Percentiles rank a stretch among this genome's conserved stretches.
These are phyloP conservation scores for Strigops habroptila DNA, from an alignment of 2,113 vertebrate genomes.

Conservation along the genomic window DNA sequence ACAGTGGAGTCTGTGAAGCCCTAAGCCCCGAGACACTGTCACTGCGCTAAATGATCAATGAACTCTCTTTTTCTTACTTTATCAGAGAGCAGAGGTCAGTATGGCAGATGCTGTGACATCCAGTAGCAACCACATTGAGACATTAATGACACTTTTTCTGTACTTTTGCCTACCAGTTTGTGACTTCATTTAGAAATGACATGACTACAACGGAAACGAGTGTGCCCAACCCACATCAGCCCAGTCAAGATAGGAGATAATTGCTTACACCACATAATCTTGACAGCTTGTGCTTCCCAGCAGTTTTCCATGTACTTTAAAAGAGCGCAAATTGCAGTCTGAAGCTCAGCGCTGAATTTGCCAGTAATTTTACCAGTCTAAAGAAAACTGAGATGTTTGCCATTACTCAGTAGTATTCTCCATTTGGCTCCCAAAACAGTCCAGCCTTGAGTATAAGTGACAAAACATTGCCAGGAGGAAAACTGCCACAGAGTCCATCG, in stretches of 20 bases:
- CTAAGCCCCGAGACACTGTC: not conserved
- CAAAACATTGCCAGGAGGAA: not conserved
- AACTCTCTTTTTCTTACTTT: not conserved
- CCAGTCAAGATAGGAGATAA: not conserved
- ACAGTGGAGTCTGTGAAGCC: not conserved
- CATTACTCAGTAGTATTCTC: not conserved
- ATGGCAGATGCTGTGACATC: not conserved
- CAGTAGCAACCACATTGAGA: not conserved
- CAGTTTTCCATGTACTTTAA: not conserved
- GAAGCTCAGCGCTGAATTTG: not conserved
- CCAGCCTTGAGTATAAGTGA: not conserved
- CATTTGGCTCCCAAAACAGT: not conserved
- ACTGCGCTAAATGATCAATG: not conserved
- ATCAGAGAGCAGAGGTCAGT: not conserved
- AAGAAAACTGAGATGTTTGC: not conserved
- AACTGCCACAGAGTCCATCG: rapidly evolving
- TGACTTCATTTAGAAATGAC: not conserved
- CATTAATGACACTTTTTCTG: not conserved
- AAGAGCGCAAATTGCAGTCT: not conserved
- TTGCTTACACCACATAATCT: not conserved
- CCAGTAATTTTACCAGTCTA: not conserved
- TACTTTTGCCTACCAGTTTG: not conserved
- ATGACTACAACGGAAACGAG: not conserved
- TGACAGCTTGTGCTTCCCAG: not conserved
- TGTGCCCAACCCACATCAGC: not conserved